Base-by-base conservation (phyloP, 2,113 vertebrate genomes). In the Athene noctua region DNA sequence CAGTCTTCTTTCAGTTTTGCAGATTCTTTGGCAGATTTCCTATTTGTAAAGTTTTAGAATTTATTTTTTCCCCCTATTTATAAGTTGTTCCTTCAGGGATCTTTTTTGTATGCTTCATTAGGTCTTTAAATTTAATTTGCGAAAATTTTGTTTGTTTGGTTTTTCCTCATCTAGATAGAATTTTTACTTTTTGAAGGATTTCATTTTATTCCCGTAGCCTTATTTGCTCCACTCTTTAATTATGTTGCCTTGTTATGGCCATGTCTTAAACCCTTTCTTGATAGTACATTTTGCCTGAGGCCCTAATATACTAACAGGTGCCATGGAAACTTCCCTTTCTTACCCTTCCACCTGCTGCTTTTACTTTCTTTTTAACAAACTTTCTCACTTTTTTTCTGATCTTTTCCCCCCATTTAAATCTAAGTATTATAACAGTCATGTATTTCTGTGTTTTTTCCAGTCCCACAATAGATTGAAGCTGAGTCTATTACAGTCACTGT, bases 351-450 rank as follows among this genome's bases (percentile, higher is more conserved):
- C 65, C 55, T 55, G 18, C 87, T 81, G 70, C 78, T 88, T 94
- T 92, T 93, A 26, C 66, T 71, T 75, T 52, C 30, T 70, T 83
- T 80, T 49, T 83, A 73, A 74, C 42, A 91, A 77, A 59, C 55
- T 57, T 74, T 57, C 38, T 75, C 27, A 30, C 36, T 46, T 80
- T 59, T 66, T 59, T 66, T 55, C 26, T 44, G 26, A 30, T 17
- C 15, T 34, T 27, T 30, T 27, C 13, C 6, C 3, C 2, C 18
- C 20, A 5, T 29, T 46, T 86, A 38, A 71, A 47, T 68, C 66
- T 94, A 17, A 86, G 57, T 62, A 30, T 68, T 57, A 8, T 2
- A 22, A 7, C 17, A 81, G 55, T 44, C 7, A 1, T 15, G 21
- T 54, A 62, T 74, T 66, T 74, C 18, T 66, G 40, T 42, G 57